Conservation (phyloP, 2,797 vertebrate genomes). For the Arnoldichthys spilopterus region DNA sequence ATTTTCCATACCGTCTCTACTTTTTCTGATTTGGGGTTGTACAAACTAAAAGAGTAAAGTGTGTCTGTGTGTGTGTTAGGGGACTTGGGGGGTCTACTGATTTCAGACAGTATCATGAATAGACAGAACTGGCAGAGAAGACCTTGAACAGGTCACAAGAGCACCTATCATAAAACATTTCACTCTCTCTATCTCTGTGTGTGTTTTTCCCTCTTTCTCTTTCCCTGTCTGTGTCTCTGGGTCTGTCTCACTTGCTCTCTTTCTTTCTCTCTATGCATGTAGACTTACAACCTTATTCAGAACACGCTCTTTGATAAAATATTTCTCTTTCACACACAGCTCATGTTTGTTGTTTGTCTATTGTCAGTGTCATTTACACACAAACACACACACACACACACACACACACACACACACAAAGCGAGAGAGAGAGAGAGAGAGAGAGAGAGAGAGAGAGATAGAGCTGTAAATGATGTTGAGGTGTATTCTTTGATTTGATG, state of each 20-base stretch:
- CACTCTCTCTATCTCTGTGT: background rate
- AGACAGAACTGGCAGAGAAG: background rate
- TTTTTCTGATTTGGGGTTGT: no score
- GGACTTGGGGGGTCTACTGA: no score
- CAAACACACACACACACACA: constrained; percentile 8
- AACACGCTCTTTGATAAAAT: background rate
- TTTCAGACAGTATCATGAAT: constrained; percentile 15
- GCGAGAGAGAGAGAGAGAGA: no score
- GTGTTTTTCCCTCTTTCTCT: no score
- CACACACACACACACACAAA: constrained; percentile 22
- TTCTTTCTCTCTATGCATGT: background rate
- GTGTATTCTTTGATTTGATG: constrained; percentile 58
- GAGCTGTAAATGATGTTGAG: background rate
- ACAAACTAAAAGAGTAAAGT: no score
- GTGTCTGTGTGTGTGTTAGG: no score
- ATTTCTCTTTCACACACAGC: background rate
- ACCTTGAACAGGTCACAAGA: constrained; percentile 13
- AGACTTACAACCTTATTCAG: background rate
- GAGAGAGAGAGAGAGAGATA: no score
- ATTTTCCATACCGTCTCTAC: no score
- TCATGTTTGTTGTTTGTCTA: background rate
- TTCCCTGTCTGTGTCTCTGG: no score
- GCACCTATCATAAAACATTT: constrained; percentile 9
- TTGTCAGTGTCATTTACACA: background rate
- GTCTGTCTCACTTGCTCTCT: no score